Evolutionary conservation across 2,797 vertebrate species (phyloP).

Genomic region (Pempheris klunzingeri): DNA sequence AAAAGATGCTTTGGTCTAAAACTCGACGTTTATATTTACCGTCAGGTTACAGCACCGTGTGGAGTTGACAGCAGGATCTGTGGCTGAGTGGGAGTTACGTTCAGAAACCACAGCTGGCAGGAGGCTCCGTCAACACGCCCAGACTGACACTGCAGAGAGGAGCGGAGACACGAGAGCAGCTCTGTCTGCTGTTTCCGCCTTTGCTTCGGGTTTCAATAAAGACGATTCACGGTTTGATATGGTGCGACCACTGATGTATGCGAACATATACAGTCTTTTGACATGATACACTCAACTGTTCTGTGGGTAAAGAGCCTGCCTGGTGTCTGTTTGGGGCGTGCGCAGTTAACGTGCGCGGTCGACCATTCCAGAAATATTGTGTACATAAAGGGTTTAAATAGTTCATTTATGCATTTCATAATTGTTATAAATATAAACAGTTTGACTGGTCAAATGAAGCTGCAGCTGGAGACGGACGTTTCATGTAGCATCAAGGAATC

Average conservation of each 20-base stretch:
- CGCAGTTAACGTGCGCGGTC: too few species aligned
- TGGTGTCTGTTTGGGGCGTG: neutral
- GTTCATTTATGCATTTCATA: neutral
- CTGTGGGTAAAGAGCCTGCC: too few species aligned
- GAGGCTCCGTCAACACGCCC: constrained; percentile 56
- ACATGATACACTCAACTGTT: too few species aligned
- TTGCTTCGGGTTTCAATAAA: neutral
- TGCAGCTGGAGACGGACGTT: neutral
- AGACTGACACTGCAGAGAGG: constrained; percentile 7
- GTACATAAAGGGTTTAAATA: neutral
- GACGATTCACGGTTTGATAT: rapidly evolving
- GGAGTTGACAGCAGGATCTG: neutral
- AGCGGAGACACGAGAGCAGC: neutral
- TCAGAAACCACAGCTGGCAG: constrained; percentile 7
- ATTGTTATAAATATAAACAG: neutral
- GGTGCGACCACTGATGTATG: rapidly evolving
- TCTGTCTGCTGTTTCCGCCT: neutral
- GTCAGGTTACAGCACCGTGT: neutral
- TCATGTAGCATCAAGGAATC: neutral
- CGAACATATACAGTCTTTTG: too few species aligned
- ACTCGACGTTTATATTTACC: constrained; percentile 46
- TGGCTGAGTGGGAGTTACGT: neutral
- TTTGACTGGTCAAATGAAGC: neutral
- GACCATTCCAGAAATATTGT: neutral
- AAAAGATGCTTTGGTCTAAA: rapidly evolving